A percentile compares a stretch with the other conserved stretches of the same genome.
phyloP scores from a whole-genome alignment of 2,888 invertebrate genomes.

The Strigamia crassipes region DNA sequence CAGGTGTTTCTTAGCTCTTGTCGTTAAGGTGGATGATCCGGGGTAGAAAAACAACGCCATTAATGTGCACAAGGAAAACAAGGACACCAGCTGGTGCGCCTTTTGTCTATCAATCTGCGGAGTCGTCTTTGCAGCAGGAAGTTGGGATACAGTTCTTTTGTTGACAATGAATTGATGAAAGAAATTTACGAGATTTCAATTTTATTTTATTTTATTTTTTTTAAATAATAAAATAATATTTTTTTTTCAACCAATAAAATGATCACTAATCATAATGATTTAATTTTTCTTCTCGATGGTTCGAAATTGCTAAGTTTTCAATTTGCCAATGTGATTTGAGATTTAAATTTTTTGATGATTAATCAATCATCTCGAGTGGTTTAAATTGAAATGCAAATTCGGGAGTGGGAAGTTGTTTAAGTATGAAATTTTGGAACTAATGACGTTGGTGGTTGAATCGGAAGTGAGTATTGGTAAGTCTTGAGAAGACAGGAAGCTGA shows the following conservation, averaged over 20 bases:
- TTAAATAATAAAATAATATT: neutral
- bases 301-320: no score
- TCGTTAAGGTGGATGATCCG: slow-evolving; percentile 39
- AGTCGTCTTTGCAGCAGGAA: slow-evolving; percentile 31
- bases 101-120: slow-evolving; percentile 34
- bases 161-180: slow-evolving; percentile 23
- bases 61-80: slow-evolving; percentile 33
- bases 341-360: no score
- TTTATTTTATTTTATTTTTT: neutral
- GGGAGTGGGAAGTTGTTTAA: no score
- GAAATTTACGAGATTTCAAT: slow-evolving; percentile 1
- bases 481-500: slow-evolving; percentile 24
- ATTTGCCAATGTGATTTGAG: no score
- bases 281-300: no score
- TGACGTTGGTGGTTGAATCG: neutral
- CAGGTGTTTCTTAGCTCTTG: slow-evolving; percentile 42
- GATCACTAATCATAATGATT: no score
- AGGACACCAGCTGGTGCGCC: slow-evolving; percentile 33
- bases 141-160: neutral
- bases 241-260: no score
- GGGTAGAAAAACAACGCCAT: slow-evolving; percentile 40
- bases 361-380: no score
- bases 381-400: no score
- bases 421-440: neutral
- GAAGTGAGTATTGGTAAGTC: slow-evolving; percentile 23